Evolutionary conservation across 2,113 vertebrate genomes (phyloP).

Genomic region (Platycercus adscitus): DNA sequence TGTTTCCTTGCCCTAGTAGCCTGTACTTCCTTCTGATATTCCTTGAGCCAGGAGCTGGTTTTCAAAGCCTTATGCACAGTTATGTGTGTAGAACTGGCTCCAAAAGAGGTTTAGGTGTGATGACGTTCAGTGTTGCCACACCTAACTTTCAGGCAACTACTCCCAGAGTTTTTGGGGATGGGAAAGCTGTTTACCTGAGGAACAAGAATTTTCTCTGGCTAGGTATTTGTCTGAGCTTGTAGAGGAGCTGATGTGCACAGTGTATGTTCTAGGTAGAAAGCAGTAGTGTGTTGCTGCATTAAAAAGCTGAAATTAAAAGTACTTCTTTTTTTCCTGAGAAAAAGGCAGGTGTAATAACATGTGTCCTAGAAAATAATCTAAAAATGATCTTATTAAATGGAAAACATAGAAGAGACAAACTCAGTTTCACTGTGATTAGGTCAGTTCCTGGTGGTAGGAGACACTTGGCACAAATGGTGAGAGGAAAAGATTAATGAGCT

Average conservation of each 20-base stretch:
- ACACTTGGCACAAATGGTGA: not conserved
- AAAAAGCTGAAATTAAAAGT: not conserved
- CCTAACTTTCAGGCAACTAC: not conserved
- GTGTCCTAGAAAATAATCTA: not conserved
- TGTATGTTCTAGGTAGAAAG: not conserved
- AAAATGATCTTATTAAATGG: not conserved
- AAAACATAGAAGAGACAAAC: not conserved
- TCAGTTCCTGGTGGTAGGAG: not conserved
- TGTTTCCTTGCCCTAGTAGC: not conserved
- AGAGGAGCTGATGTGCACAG: not conserved
- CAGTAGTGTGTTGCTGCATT: not conserved
- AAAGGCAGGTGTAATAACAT: not conserved
- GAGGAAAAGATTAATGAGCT: not conserved
- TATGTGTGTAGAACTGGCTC: not conserved
- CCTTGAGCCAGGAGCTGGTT: not conserved
- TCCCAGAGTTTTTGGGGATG: conserved; percentile 14
- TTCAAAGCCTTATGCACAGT: not conserved
- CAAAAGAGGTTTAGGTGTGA: not conserved
- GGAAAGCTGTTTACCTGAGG: not conserved
- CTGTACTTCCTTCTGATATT: not conserved
- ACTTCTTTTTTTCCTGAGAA: not conserved
- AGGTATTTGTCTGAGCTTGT: conserved; percentile 48
- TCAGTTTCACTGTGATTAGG: not conserved
- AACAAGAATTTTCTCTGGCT: conserved; percentile 22
- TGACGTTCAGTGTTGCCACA: not conserved